Conservation (phyloP, 2,113 vertebrate species). For the Gila orcuttii region DNA sequence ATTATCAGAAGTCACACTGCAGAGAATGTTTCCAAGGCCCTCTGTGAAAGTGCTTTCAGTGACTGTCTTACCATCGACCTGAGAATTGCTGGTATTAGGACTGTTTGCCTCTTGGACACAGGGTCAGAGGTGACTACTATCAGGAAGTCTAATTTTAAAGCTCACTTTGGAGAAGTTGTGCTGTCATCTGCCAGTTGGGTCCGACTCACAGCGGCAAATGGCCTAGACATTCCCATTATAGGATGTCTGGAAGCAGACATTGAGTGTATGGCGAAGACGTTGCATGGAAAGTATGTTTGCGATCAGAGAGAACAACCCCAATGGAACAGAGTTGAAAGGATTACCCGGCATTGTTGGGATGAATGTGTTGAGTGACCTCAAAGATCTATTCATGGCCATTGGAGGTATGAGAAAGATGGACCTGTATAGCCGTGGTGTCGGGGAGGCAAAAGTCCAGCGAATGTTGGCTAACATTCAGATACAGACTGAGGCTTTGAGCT, state of each 20-base stretch:
- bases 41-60: no score
- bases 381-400: background rate
- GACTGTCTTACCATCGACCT: no score
- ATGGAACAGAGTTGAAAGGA: slow-evolving; percentile 1
- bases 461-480: slow-evolving; percentile 7
- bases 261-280: slow-evolving; percentile 29
- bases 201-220: no score
- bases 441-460: background rate
- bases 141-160: no score
- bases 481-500: background rate
- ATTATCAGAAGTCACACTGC: no score
- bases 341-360: slow-evolving; percentile 40
- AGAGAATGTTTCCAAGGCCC: no score
- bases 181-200: no score
- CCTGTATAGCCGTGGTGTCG: background rate
- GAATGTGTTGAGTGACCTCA: slow-evolving; percentile 42
- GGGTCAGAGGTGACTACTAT: no score
- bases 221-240: no score
- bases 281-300: slow-evolving; percentile 39
- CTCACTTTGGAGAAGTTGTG: no score
- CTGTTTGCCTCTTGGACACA: no score
- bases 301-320: background rate
- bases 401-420: slow-evolving; percentile 12
- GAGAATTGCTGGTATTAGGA: no score
- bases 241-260: slow-evolving; percentile 38